These are phyloP conservation scores for Mellivora capensis DNA, from an alignment of 2,113 vertebrate genomes.

Conservation along the genomic window DNA sequence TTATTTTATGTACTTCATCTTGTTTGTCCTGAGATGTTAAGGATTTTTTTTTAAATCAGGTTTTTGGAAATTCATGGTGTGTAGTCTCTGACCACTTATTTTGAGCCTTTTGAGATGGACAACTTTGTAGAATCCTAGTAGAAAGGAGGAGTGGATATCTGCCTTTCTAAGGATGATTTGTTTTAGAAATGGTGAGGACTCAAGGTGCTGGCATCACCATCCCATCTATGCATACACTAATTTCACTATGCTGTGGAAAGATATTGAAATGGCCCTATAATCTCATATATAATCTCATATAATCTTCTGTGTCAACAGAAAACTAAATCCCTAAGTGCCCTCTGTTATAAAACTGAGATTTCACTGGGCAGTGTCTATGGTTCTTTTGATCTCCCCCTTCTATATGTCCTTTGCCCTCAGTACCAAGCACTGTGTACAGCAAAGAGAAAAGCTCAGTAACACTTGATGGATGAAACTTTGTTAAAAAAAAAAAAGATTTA, in stretches of 20 bases:
- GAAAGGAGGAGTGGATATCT: not conserved
- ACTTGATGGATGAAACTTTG: not conserved
- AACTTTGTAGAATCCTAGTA: not conserved
- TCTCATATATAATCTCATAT: too few species aligned
- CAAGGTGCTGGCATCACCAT: not conserved
- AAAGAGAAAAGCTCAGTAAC: not conserved
- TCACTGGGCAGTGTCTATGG: not conserved
- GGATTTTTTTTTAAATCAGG: not conserved
- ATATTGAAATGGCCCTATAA: not conserved
- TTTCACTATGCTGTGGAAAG: not conserved
- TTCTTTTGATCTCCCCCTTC: not conserved
- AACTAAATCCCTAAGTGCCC: not conserved
- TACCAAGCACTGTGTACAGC: not conserved
- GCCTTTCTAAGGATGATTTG: not conserved
- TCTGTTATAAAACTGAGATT: not conserved
- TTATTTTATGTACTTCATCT: constrained; percentile 6
- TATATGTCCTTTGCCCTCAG: not conserved
- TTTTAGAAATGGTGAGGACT: not conserved
- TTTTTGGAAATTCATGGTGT: not conserved
- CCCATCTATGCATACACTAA: not conserved
- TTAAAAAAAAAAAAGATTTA: not conserved
- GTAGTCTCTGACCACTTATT: not conserved
- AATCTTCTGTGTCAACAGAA: not conserved
- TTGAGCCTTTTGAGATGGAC: not conserved
- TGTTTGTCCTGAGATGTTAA: not conserved